Conservation (phyloP, 2,797 vertebrate genomes). For the Poeciliopsis infans region DNA sequence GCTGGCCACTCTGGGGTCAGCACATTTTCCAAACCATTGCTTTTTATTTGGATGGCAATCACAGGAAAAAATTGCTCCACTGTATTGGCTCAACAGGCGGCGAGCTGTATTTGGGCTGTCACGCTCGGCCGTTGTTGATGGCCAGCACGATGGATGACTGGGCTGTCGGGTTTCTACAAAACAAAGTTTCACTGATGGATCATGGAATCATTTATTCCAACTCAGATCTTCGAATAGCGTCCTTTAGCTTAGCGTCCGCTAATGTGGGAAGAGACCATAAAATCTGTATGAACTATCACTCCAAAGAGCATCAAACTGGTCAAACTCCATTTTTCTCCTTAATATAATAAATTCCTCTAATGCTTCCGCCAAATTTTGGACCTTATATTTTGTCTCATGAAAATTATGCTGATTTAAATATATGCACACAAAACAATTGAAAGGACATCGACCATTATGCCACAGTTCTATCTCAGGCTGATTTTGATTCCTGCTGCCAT, state of each 20-base stretch:
- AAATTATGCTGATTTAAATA: neutral
- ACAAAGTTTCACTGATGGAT: neutral
- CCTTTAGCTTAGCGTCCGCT: neutral
- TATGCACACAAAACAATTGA: neutral
- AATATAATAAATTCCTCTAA: neutral
- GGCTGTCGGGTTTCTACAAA: constrained; percentile 6
- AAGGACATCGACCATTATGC: neutral
- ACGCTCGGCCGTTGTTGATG: constrained; percentile 32
- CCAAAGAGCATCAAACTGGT: neutral
- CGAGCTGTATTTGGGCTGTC: constrained; percentile 38
- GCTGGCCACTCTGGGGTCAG: constrained; percentile 65
- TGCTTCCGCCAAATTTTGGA: neutral
- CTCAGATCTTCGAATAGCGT: neutral
- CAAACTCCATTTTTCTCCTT: neutral
- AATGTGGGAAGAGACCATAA: neutral
- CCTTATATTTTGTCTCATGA: neutral
- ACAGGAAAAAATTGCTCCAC: constrained; percentile 48
- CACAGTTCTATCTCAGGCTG: neutral
- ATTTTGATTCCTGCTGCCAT: neutral
- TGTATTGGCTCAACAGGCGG: constrained; percentile 68
- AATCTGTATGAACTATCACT: neutral
- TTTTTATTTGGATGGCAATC: constrained; percentile 48
- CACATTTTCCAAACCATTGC: constrained; percentile 68
- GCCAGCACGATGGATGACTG: constrained; percentile 29
- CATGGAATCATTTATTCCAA: constrained; percentile 3